Conservation (phyloP, 2,797 vertebrate species). For the Notamacropus eugenii region DNA sequence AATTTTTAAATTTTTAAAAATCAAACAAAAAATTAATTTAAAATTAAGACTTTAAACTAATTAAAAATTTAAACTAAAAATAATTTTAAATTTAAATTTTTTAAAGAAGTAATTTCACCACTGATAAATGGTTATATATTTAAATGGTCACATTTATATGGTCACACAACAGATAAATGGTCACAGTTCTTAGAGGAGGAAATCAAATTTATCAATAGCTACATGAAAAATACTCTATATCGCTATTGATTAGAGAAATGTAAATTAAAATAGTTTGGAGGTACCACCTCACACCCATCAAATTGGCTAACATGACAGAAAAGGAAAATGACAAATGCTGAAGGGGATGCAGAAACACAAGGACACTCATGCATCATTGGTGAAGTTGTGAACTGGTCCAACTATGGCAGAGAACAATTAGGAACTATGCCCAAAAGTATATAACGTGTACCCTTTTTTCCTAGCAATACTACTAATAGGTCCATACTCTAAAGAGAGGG, state of each 20-base stretch:
- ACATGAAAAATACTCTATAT: neutral
- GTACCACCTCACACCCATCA: neutral
- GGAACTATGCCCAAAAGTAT: neutral
- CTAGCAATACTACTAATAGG: neutral
- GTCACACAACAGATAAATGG: neutral
- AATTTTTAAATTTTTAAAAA: neutral
- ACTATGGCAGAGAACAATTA: neutral
- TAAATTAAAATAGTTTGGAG: neutral
- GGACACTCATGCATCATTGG: neutral
- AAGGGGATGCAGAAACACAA: neutral
- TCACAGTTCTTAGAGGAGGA: neutral
- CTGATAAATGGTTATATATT: neutral
- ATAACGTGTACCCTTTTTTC: neutral
- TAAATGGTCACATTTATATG: too few species aligned
- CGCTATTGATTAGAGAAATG: neutral
- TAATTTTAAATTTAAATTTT: too few species aligned
- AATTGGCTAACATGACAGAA: neutral
- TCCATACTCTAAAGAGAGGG: neutral
- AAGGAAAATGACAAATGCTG: neutral
- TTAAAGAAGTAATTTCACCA: neutral
- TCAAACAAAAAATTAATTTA: too few species aligned
- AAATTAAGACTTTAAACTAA: neutral
- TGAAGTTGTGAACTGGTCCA: neutral
- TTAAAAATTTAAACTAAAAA: neutral
- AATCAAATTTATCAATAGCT: too few species aligned